Evolutionary conservation across 2,888 invertebrate genomes (phyloP).

Genomic region (Cryptops parisi): DNA sequence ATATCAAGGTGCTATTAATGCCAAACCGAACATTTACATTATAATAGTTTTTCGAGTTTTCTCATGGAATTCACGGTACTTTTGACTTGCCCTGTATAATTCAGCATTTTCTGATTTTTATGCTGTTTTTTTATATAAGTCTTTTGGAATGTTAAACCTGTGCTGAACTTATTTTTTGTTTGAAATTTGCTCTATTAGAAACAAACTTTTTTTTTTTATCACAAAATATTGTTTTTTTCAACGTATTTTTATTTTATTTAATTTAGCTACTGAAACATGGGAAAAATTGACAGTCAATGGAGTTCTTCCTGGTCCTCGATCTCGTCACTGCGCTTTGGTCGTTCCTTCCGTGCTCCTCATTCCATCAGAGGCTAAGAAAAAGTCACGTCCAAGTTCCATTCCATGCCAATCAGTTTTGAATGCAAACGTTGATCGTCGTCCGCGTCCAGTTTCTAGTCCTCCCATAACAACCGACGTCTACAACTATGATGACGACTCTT

Average conservation of each 20-base stretch:
- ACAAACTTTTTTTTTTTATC: background rate
- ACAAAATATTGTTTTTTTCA: background rate
- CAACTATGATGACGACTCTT: background rate
- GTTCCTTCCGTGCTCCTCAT: conserved; percentile 17
- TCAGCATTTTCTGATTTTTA: too few relatives aligned
- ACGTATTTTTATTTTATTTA: background rate
- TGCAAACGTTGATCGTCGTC: background rate
- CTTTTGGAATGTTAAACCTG: too few relatives aligned
- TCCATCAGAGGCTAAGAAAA: conserved; percentile 8
- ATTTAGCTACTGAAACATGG: conserved; percentile 56
- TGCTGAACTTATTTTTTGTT: too few relatives aligned
- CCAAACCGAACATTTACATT: too few relatives aligned
- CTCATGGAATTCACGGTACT: too few relatives aligned
- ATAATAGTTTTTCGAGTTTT: too few relatives aligned
- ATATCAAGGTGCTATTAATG: too few relatives aligned
- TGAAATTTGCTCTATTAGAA: too few relatives aligned
- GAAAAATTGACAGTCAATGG: conserved; percentile 41
- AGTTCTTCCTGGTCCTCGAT: conserved; percentile 22
- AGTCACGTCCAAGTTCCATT: conserved; percentile 9
- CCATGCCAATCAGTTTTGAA: conserved; percentile 8
- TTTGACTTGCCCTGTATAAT: too few relatives aligned
- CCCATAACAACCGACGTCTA: background rate
- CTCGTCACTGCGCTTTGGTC: conserved; percentile 23
- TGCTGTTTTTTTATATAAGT: too few relatives aligned
- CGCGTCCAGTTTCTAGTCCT: conserved; percentile 11